These are phyloP conservation scores for Oophaga pumilio DNA, from an alignment of 2,113 vertebrate species.

Conservation along the genomic window DNA sequence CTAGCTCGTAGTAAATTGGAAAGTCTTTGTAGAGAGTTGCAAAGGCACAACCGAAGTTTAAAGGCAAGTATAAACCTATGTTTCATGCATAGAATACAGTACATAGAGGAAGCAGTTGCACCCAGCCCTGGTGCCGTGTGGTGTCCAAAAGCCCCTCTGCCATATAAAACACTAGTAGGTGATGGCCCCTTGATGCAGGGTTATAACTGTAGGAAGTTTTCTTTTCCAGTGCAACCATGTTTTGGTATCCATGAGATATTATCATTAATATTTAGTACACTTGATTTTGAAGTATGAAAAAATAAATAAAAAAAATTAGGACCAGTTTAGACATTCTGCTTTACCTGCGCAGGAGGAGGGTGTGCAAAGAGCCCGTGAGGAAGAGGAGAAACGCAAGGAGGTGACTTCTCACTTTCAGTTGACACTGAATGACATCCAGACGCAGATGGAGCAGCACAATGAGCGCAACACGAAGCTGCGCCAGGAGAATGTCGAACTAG, in stretches of 20 bases:
- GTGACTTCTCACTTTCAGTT: constrained; percentile 97
- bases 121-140: too few species aligned
- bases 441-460: constrained; percentile 98
- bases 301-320: too few species aligned
- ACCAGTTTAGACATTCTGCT: background rate
- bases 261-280: too few species aligned
- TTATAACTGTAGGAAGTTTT: too few species aligned
- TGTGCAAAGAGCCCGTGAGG: constrained; percentile 88
- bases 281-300: too few species aligned
- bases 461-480: constrained; percentile 90
- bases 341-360: constrained; percentile 84
- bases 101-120: too few species aligned
- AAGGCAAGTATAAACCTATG: constrained; percentile 75
- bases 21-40: constrained; percentile 93
- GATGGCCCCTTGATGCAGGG: too few species aligned
- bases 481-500: constrained; percentile 95
- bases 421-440: constrained; percentile 95
- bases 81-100: background rate
- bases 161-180: too few species aligned
- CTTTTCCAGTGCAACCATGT: too few species aligned
- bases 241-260: too few species aligned
- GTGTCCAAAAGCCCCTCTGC: too few species aligned
- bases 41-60: constrained; percentile 94
- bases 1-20: constrained; percentile 96
- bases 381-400: constrained; percentile 97